A percentile compares a stretch with the other conserved stretches of the same genome.
Evolutionary conservation across 2,888 invertebrate species (phyloP).

Genomic region (Spisula solida): DNA sequence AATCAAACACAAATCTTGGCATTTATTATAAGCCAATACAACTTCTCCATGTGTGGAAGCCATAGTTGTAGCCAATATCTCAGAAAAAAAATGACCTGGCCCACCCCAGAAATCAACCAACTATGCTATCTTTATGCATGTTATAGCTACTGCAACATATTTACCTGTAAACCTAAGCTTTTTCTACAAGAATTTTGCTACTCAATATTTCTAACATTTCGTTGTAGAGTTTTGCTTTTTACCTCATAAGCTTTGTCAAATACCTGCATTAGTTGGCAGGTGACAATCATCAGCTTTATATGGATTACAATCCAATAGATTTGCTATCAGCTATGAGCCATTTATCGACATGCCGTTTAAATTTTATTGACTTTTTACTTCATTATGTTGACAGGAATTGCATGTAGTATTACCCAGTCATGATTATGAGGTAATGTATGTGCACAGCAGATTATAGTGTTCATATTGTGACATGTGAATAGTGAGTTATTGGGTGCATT

Average conservation of each 20-base stretch:
- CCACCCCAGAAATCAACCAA: too few species aligned
- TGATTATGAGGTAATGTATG: background rate
- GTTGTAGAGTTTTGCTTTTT: background rate
- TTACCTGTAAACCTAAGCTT: too few species aligned
- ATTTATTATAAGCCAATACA: too few species aligned
- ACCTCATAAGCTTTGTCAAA: background rate
- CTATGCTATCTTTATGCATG: too few species aligned
- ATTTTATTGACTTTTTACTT: background rate
- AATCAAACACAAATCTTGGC: too few species aligned
- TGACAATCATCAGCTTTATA: background rate
- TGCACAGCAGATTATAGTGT: conserved; percentile 14
- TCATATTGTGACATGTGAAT: conserved; percentile 7
- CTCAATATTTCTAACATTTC: background rate
- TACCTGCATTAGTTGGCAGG: background rate
- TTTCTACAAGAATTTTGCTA: background rate
- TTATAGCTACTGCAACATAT: too few species aligned
- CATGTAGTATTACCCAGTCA: background rate
- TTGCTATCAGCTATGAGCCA: background rate
- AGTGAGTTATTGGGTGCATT: background rate
- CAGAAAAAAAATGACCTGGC: too few species aligned
- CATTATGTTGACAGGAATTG: background rate
- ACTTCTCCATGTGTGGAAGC: too few species aligned
- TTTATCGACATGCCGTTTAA: conserved; percentile 7
- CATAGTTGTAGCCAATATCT: too few species aligned
- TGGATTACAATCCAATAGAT: background rate